Base-by-base conservation (phyloP, 2,888 invertebrate species). In the Bombylius discolor region DNA sequence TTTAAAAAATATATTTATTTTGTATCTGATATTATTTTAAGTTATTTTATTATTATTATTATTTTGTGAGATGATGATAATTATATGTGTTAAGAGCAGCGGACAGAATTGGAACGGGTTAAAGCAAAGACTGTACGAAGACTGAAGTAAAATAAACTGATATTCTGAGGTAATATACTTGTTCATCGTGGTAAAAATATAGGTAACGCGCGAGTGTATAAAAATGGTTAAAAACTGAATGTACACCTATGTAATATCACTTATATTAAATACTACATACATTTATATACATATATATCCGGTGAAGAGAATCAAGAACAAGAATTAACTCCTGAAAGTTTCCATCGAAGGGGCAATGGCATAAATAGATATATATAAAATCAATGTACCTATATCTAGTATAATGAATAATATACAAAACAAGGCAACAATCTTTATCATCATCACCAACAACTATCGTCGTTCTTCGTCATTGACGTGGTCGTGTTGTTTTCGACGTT, bases 61-160 rank as follows among this genome's bases (percentile, higher is more conserved):
- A 44, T 60, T 53, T 59, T 65, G 64, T 63, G 66, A 68, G 66
- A 68, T 67, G 59, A 59, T 62, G 57, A 62, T 60, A 56, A 58
- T 55, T 58, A 60, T 59, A 66, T 69, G 64, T 68, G 65, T 62
- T 62, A 62, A 64, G 63, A 68, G 66, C 72, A 71, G 73, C 74
- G 73, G 74, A 73, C 71, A 73, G 73, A 73, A 68, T 73, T 74
- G 74, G 74, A 74, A 74, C 74, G 74, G 74, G 74, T 74, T 74
- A 73, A 74, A 74, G 74, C 74, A 72, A 74, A 74, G 74, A 74
- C 74, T 74, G 73, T 73, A 74, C 74, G 74, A 74, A 74, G 74
- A 74, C 74, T 74, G 73, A 74, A 74, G 70, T 72, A 72, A 74
- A 72, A 73, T 72, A 70, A 68, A 69, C 69, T 71, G 70, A 66